Conservation (phyloP, 2,797 vertebrate species). For the Choloepus didactylus region DNA sequence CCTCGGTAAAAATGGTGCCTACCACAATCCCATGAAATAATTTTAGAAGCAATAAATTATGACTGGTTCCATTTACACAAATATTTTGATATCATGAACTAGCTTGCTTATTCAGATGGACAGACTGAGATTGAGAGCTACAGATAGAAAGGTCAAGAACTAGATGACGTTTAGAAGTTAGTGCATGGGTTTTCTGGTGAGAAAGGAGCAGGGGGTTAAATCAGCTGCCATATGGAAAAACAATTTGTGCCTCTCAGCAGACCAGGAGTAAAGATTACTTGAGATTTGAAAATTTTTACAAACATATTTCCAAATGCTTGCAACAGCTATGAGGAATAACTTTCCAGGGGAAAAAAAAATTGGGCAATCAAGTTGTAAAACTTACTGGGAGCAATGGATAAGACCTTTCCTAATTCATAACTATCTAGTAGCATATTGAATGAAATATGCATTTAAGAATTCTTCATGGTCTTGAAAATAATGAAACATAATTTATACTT, state of each 20-base stretch:
- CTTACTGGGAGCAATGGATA: not conserved
- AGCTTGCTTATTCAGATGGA: slow-evolving; percentile 82
- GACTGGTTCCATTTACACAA: slow-evolving; percentile 83
- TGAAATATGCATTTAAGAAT: not conserved
- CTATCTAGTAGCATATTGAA: not conserved
- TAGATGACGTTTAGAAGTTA: slow-evolving; percentile 74
- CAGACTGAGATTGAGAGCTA: slow-evolving; percentile 63
- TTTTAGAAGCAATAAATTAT: slow-evolving; percentile 87
- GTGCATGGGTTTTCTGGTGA: slow-evolving; percentile 31
- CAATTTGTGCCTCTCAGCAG: not conserved
- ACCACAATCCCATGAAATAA: slow-evolving; percentile 80
- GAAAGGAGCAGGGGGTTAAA: slow-evolving; percentile 71
- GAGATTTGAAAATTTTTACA: slow-evolving; percentile 60
- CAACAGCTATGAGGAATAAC: slow-evolving; percentile 2
- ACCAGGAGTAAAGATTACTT: not conserved
- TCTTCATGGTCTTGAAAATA: not conserved
- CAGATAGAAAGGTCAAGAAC: slow-evolving; percentile 79
- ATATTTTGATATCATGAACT: slow-evolving; percentile 85
- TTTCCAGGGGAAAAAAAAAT: not conserved
- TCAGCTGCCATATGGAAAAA: slow-evolving; percentile 68
- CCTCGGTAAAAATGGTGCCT: slow-evolving; percentile 57
- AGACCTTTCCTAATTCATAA: not conserved
- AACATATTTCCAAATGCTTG: slow-evolving; percentile 16
- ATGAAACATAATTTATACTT: not conserved
- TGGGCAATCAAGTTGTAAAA: not conserved